Conservation (phyloP, 2,888 invertebrate genomes). For the Lasioglossum leucozonium region DNA sequence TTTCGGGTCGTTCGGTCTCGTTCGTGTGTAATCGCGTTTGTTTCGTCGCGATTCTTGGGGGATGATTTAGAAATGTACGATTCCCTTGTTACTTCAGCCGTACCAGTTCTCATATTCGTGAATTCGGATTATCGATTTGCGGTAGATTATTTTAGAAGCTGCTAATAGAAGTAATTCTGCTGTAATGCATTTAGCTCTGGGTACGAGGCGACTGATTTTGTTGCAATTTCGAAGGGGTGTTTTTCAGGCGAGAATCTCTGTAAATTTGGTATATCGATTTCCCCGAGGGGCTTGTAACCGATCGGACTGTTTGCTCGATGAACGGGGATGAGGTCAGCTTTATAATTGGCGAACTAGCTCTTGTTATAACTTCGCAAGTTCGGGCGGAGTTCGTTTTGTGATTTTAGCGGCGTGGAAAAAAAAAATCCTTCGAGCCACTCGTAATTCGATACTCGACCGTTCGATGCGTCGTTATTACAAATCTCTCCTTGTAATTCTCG, state of each 20-base stretch:
- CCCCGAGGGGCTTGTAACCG: not conserved
- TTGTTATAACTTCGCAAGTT: not conserved
- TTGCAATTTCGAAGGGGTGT: not conserved
- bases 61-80: not conserved
- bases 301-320: not conserved
- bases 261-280: constrained; percentile 6
- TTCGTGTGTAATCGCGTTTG: not conserved
- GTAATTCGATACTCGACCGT: not conserved
- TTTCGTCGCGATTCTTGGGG: not conserved
- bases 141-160: not conserved
- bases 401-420: not conserved
- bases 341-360: not conserved
- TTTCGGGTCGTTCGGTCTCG: not conserved
- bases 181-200: not conserved
- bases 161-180: not conserved
- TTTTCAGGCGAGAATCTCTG: not conserved
- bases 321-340: not conserved
- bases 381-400: not conserved
- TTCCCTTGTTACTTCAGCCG: not conserved
- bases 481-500: not conserved
- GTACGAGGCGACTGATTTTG: not conserved
- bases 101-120: not conserved
- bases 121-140: not conserved
- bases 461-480: not conserved
- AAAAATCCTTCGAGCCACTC: not conserved